Evolutionary conservation across 2,888 invertebrate species (phyloP), one percentile per base, ranked within the genome.

Genomic region (Silvanus unidentatus): DNA sequence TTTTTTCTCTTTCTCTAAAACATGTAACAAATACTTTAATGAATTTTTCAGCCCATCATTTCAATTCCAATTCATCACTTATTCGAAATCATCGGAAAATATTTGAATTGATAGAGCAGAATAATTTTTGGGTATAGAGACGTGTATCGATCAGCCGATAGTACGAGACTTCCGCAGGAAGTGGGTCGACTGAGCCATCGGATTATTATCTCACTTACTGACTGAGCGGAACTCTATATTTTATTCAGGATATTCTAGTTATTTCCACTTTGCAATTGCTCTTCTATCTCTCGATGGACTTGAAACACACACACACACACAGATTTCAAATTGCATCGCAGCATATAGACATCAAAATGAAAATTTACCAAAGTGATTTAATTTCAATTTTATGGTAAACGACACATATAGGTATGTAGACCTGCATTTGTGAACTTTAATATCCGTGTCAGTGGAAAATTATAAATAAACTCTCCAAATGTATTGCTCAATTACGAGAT

Each of bases 201-300:
- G 62, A 64, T 65, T 60, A 64, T 65, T 64, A 65, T 65, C 60
- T 61, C 58, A 61, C 58, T 60, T 59, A 60, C 60, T 53, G 56
- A 58, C 57, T 58, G 58, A 61, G 59, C 58, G 62, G 60, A 62
- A 61, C 58, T 62, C 60, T 59, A 63, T 63, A 65, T 66, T 65
- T 67, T 65, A 66, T 66, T 64, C 64, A 59, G 61, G 62, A 61
- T 65, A 61, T 66, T 61, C 63, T 54, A 57, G 62, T 61, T 61
- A 64, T 64, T 65, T 65, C 60, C 60, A 62, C 53, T 63, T 60
- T 54, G 61, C 59, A 60, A 65, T 63, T 62, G 62, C 61, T 53
- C 50, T 51, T 28, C 45, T 52, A 59, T 58, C 53, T 62, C 60
- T 55, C 62, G 41, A 40, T 52, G 62, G 62, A 59, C 49, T 48